Conservation (phyloP, 1,140 invertebrate species). For the Conus betulinus region DNA sequence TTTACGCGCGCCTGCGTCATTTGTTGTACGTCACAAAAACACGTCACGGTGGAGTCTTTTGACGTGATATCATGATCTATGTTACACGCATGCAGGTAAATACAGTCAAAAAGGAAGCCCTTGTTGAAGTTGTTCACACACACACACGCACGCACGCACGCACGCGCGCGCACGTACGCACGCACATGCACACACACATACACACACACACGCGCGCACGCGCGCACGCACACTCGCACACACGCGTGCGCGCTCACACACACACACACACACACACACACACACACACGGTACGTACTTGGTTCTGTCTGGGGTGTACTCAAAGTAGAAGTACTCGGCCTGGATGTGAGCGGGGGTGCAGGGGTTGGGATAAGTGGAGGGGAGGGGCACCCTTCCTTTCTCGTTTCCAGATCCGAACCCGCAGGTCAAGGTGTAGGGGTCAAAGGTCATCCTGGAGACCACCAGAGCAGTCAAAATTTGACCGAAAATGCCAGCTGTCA, state of each 20-base stretch:
- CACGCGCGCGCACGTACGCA: neutral
- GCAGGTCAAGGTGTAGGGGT: constrained; percentile 5
- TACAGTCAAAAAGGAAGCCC: no score
- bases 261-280: constrained; percentile 16
- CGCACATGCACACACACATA: neutral
- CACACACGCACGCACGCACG: neutral
- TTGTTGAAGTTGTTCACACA: neutral
- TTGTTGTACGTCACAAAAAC: no score
- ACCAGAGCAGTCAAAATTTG: neutral
- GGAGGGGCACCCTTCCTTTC: neutral
- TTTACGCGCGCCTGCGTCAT: neutral
- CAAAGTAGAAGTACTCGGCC: constrained; percentile 51
- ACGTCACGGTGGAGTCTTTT: no score
- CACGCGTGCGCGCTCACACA: neutral
- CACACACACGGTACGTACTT: constrained; percentile 1
- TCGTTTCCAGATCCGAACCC: neutral
- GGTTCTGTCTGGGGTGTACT: constrained; percentile 44
- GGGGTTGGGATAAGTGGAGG: constrained; percentile 42
- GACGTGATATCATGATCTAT: no score
- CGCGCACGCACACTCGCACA: no score
- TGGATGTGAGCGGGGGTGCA: constrained; percentile 55
- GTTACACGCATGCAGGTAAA: no score
- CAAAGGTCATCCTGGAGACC: constrained; percentile 21
- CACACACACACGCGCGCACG: no score
- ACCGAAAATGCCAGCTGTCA: neutral